Evolutionary conservation across 2,113 vertebrate genomes (phyloP), one percentile per base, ranked within the genome.

Genomic region (Podiceps cristatus): DNA sequence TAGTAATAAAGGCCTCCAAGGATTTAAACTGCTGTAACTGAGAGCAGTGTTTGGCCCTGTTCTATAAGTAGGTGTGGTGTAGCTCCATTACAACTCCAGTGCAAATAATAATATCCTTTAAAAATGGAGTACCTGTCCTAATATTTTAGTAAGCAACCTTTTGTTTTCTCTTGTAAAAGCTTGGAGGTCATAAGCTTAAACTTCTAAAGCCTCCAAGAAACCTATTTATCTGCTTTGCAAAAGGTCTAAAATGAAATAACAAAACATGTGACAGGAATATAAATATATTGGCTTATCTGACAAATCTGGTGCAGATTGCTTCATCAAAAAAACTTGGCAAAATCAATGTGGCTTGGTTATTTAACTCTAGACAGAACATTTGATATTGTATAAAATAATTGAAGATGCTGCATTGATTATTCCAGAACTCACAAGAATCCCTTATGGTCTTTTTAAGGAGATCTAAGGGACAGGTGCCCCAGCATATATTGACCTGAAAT

Each of bases 1-100:
- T 91, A 96, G 94, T 97, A 96, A 98, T 97, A 98, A 97, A 98
- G 83, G 75, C 67, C 92, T 94, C 92, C 16, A 60, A 94, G 95
- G 96, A 94, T 89, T 97, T 96, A 64, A 93, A 91, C 60, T 93
- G 94, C 96, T 96, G 94, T 96, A 97, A 97, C 83, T 78, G 90
- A 97, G 84, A 94, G 91, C 60, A 78, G 18, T 53, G 66, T 64
- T 94, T 93, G 94, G 95, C 94, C 76, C 69, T 17, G 35, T 13
- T 96, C 87, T 97, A 96, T 93, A 66, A 98, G 94, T 63, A 93
- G 94, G 90, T 69, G 95, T 74, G 89, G 93, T 29, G 29, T 90
- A 93, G 53, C 73, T 87, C 75, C 64, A 81, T 86, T 92, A 90
- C 81, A 95, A 95, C 78, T 96, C 16, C 86, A 96, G 84, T 92